phyloP scores from a whole-genome alignment of 2,888 invertebrate genomes.

The Heteromurus nitidus region DNA sequence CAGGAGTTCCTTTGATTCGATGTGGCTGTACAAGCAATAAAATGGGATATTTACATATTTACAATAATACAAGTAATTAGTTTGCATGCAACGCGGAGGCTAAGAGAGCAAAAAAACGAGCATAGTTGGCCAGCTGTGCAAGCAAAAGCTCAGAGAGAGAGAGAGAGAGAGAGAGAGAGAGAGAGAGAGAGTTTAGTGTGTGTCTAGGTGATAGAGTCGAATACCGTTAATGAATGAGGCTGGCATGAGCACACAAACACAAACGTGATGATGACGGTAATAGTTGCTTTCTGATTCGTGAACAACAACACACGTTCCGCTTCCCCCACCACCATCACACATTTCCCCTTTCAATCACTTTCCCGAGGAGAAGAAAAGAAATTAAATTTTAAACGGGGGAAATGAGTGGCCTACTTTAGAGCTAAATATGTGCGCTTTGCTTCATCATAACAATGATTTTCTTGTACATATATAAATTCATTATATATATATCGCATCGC shows the following conservation, averaged over 20 bases:
- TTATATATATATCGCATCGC: neutral
- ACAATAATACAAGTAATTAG: conserved; percentile 23
- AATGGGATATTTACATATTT: conserved; percentile 7
- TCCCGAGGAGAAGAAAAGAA: neutral
- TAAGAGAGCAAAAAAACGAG: neutral
- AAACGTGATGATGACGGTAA: neutral
- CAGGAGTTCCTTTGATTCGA: neutral
- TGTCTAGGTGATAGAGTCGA: neutral
- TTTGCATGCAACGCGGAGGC: neutral
- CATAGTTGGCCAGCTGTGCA: neutral
- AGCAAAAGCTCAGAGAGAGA: neutral
- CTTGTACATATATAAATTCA: neutral
- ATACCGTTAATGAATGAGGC: neutral
- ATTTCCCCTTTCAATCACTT: neutral
- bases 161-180: neutral
- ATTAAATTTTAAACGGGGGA: neutral
- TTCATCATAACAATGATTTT: neutral
- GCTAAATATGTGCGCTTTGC: neutral
- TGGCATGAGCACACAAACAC: too few relatives aligned
- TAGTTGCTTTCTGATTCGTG: neutral
- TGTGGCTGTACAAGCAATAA: conserved; percentile 17
- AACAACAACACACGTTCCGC: neutral
- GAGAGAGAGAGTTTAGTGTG: neutral
- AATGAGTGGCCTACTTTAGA: neutral
- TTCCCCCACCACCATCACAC: neutral